Evolutionary conservation across 2,888 invertebrate species (phyloP).

Genomic region (Dicyrtoma fusca): DNA sequence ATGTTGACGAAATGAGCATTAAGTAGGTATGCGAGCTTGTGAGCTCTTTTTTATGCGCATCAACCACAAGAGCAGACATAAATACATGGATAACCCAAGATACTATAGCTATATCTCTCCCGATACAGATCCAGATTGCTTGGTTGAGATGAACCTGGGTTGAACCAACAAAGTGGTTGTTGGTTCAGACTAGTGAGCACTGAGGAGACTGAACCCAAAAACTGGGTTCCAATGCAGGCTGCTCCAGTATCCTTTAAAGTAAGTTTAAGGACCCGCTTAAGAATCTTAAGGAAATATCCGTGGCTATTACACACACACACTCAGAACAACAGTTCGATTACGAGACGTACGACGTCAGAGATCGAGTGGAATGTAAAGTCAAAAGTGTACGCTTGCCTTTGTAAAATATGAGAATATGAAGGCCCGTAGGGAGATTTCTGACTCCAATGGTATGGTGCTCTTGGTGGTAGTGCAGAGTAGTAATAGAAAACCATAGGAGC

Average conservation of each 20-base stretch:
- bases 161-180: too few relatives aligned
- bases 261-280: not conserved
- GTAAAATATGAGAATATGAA: conserved; percentile 25
- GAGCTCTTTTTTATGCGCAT: too few relatives aligned
- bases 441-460: not conserved
- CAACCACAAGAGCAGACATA: too few relatives aligned
- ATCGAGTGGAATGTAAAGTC: conserved; percentile 21
- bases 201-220: too few relatives aligned
- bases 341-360: not conserved
- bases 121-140: too few relatives aligned
- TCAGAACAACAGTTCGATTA: not conserved
- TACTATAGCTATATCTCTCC: too few relatives aligned
- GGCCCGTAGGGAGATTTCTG: conserved; percentile 21
- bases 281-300: not conserved
- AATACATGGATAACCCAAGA: too few relatives aligned
- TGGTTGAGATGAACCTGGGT: too few relatives aligned
- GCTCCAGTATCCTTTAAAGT: too few relatives aligned
- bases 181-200: too few relatives aligned
- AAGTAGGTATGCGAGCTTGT: too few relatives aligned
- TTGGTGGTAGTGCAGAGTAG: not conserved
- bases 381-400: conserved; percentile 15
- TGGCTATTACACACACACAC: not conserved
- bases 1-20: too few relatives aligned
- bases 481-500: not conserved
- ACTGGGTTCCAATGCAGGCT: not conserved